Percentiles rank a stretch among this genome's conserved stretches.
Evolutionary conservation across 2,888 invertebrate species (phyloP).

Genomic region (Pycnomerus fuliginosus): DNA sequence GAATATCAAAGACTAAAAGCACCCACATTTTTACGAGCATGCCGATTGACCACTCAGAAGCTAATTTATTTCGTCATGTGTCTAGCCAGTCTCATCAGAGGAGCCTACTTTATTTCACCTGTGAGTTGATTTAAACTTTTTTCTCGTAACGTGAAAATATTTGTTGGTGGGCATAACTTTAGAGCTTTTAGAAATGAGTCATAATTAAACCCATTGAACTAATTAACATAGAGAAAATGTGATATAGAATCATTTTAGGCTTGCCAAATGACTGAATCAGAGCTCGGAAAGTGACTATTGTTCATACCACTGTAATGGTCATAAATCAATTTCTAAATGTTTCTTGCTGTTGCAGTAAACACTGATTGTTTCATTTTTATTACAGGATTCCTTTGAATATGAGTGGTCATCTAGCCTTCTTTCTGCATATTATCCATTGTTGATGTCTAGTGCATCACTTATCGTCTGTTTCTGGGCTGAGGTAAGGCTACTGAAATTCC

Average conservation of each 20-base stretch:
- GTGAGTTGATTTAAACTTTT: constrained; percentile 57
- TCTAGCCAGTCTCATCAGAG: constrained; percentile 79
- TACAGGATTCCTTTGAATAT: constrained; percentile 74
- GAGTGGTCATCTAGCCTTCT: constrained; percentile 85
- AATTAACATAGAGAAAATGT: no score
- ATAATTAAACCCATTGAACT: no score
- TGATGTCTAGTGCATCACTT: constrained; percentile 85
- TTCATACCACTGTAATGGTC: no score
- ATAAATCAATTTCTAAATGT: no score
- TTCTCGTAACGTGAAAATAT: neutral
- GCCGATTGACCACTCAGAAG: constrained; percentile 87
- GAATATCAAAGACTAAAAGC: constrained; percentile 83
- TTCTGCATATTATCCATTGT: constrained; percentile 86
- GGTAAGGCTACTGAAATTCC: no score
- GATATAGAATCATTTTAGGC: no score
- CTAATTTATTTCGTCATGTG: constrained; percentile 84
- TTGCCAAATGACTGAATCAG: no score
- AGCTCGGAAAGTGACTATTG: no score
- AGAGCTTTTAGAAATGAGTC: no score
- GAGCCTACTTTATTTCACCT: constrained; percentile 87
- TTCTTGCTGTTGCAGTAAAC: constrained; percentile 2
- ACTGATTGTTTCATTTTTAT: constrained; percentile 21
- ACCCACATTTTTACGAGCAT: constrained; percentile 77
- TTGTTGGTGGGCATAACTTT: no score
- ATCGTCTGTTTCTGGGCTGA: constrained; percentile 95